Base-by-base conservation (phyloP, 2,113 vertebrate genomes). In the Lichenostomus cassidix region DNA sequence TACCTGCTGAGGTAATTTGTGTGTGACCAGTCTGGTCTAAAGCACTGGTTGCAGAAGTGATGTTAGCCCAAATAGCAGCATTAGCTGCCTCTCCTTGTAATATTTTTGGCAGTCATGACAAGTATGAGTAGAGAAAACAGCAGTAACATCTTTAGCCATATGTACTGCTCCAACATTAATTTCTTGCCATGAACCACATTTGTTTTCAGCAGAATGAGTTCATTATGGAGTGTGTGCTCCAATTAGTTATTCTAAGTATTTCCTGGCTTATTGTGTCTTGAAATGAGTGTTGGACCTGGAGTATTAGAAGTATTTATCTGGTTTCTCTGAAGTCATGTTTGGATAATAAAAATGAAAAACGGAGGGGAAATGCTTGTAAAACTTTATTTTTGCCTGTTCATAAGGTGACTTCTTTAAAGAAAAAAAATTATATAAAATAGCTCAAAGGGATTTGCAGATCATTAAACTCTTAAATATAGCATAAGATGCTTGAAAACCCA, bases 211-310 rank as follows among this genome's bases (percentile, higher is more conserved):
- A 77, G 41, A 80, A 77, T 77, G 28, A 65, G n/a, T 62, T 90
- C 41, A n/a, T 88, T 90, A 56, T 2, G 4, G 49, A 85, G 35
- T 7, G 2, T 60, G 46, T 60, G 37, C 49, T 92, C 74, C 52
- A 5, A 60, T 63, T 35, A 76, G 37, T 90, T 94, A 77, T 83
- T 94, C 49, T 70, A 50, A 83, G 52, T 89, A 75, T 76, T 94
- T 90, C 67, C 62, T 76, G 67, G 49, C 2, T 5, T 90, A 49
- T 83, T 93, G 53, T 76, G 78, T 44, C 83, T 83, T 93, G 67
- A 83, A 67, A 83, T 46, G 15, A 63, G 7, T 18, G 12, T 79
- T 87, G 39, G 44, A n/a, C 15, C 5, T 77, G 28, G 19, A 76
- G 24, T 71, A 74, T 83, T 86, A 49, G 3, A 50, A 89, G 21